Evolutionary conservation across 2,113 vertebrate species (phyloP).

Genomic region (Rhipidura dahli): DNA sequence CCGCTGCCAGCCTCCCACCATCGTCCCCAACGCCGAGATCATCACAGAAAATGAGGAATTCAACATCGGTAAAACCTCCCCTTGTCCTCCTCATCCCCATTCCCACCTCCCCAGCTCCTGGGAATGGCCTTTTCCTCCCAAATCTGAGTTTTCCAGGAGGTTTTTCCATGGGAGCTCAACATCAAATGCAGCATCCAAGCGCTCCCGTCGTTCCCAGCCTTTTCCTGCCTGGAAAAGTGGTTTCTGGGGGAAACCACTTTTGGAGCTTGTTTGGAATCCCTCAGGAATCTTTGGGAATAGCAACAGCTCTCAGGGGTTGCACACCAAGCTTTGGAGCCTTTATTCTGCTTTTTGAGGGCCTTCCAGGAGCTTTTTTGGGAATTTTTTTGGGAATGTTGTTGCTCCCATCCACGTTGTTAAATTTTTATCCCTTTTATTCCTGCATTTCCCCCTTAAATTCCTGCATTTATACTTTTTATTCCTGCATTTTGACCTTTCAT

Average conservation of each 20-base stretch:
- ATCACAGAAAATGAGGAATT: conserved; percentile 94
- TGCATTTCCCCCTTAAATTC: no score
- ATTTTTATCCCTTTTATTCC: no score
- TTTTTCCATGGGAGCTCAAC: rapidly evolving
- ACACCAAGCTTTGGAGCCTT: not conserved
- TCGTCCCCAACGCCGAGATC: conserved; percentile 93
- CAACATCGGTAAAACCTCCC: conserved; percentile 83
- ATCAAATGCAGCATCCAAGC: rapidly evolving
- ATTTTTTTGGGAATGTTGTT: not conserved
- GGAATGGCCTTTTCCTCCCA: rapidly evolving
- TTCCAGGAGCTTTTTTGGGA: no score
- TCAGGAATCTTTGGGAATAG: not conserved
- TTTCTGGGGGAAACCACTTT: not conserved
- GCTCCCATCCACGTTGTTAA: not conserved
- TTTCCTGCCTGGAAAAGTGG: not conserved
- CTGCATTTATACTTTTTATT: no score
- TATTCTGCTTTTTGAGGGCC: not conserved
- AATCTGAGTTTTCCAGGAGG: not conserved
- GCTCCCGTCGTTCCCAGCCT: rapidly evolving
- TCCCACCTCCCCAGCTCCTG: not conserved
- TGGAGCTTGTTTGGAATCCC: not conserved
- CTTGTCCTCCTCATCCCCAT: not conserved
- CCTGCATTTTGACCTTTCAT: not conserved
- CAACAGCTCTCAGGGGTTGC: not conserved
- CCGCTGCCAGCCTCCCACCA: conserved; percentile 88